Evolutionary conservation across 2,888 invertebrate species (phyloP).

Genomic region (Plagiodera versicolora): DNA sequence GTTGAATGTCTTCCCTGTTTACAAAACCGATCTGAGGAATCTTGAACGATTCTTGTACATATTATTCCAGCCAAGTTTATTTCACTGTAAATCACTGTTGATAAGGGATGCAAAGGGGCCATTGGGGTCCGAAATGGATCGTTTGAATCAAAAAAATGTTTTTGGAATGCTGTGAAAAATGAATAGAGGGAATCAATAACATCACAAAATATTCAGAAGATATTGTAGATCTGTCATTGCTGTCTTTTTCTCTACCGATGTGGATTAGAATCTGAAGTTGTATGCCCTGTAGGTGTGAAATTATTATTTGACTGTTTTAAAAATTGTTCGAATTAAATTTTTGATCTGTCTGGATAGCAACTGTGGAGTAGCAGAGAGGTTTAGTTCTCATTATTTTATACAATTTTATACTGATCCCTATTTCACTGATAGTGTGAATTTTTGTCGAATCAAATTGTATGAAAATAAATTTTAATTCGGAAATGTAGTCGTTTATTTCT

Average conservation of each 20-base stretch:
- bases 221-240: too few relatives aligned
- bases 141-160: too few relatives aligned
- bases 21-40: background rate
- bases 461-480: constrained; percentile 32
- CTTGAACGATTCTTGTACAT: too few relatives aligned
- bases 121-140: too few relatives aligned
- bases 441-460: constrained; percentile 32
- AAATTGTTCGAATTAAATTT: constrained; percentile 7
- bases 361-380: constrained; percentile 16
- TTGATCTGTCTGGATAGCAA: constrained; percentile 22
- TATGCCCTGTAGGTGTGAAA: background rate
- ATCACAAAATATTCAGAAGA: too few relatives aligned
- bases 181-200: background rate
- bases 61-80: too few relatives aligned
- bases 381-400: constrained; percentile 32
- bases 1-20: background rate
- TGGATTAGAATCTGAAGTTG: too few relatives aligned
- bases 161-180: too few relatives aligned
- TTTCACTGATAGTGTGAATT: constrained; percentile 30
- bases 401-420: constrained; percentile 32
- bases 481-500: constrained; percentile 11
- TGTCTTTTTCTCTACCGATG: too few relatives aligned
- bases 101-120: too few relatives aligned
- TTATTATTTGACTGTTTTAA: background rate
- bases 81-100: too few relatives aligned